Conservation (phyloP, 2,113 vertebrate species). For the Pipra filicauda region DNA sequence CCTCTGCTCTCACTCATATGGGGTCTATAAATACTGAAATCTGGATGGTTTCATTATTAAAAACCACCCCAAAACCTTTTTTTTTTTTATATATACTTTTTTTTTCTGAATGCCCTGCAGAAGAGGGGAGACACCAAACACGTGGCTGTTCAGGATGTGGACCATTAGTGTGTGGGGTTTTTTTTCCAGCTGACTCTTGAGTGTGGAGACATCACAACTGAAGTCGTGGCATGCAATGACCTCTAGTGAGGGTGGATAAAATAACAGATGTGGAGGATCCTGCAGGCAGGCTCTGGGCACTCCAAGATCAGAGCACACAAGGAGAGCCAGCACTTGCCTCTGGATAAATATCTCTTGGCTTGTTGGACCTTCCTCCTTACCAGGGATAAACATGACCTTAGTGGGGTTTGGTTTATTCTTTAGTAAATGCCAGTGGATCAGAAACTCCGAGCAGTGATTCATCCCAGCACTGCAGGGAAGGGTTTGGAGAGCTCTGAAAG, state of each 20-base stretch:
- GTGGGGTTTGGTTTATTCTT: neutral
- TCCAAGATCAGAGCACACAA: neutral
- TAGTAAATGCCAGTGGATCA: neutral
- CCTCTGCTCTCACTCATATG: neutral
- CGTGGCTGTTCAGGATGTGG: fast-evolving
- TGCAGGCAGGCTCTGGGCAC: neutral
- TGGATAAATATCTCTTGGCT: neutral
- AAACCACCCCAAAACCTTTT: neutral
- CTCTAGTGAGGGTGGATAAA: conserved; percentile 35
- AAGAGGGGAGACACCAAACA: neutral
- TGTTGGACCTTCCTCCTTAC: neutral
- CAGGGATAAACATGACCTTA: neutral
- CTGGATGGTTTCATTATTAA: neutral
- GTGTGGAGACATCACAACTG: neutral
- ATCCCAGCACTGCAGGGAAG: neutral
- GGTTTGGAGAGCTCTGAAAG: neutral
- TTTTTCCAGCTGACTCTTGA: too few relatives aligned
- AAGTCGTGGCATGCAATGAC: conserved; percentile 1
- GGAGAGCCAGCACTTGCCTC: neutral
- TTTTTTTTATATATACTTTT: fast-evolving
- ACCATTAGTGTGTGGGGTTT: neutral
- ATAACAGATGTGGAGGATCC: neutral
- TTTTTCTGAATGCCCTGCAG: neutral
- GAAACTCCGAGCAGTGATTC: neutral
- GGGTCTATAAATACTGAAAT: neutral